A percentile compares a stretch with the other conserved stretches of the same genome.
Evolutionary conservation across 2,888 invertebrate genomes (phyloP).

Genomic region (Diarsia mendica): DNA sequence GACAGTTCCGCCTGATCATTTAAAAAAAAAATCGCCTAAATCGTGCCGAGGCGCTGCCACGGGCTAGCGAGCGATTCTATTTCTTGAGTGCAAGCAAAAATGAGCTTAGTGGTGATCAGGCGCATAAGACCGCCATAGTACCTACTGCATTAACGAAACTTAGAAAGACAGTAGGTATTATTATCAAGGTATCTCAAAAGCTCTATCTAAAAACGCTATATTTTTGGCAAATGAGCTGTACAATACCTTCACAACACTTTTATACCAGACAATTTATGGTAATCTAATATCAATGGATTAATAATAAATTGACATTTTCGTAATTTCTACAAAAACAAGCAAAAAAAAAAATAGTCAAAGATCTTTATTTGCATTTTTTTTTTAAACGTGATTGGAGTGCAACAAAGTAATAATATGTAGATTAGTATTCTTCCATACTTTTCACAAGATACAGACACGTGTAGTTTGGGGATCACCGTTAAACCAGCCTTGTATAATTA

Average conservation of each 20-base stretch:
- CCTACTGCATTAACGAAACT: too few relatives aligned
- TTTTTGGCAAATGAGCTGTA: background rate
- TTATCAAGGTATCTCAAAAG: background rate
- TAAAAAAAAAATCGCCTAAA: too few relatives aligned
- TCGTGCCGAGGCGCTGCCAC: too few relatives aligned
- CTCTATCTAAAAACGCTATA: background rate
- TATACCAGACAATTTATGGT: constrained; percentile 9
- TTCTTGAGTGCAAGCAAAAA: too few relatives aligned
- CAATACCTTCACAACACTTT: background rate
- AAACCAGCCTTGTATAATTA: background rate
- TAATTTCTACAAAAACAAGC: background rate
- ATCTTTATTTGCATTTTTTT: constrained; percentile 4
- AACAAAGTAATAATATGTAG: constrained; percentile 2
- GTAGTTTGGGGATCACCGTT: background rate
- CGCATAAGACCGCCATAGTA: too few relatives aligned
- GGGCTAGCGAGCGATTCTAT: too few relatives aligned
- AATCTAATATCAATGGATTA: background rate
- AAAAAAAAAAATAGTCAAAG: background rate
- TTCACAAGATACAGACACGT: background rate
- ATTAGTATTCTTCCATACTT: background rate
- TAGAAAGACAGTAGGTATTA: too few relatives aligned
- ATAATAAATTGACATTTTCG: constrained; percentile 4
- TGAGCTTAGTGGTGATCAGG: too few relatives aligned
- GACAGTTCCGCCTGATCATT: too few relatives aligned
- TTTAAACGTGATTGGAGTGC: constrained; percentile 20